phyloP scores from a whole-genome alignment of 1,140 invertebrate genomes.

The Bombus sylvicola region DNA sequence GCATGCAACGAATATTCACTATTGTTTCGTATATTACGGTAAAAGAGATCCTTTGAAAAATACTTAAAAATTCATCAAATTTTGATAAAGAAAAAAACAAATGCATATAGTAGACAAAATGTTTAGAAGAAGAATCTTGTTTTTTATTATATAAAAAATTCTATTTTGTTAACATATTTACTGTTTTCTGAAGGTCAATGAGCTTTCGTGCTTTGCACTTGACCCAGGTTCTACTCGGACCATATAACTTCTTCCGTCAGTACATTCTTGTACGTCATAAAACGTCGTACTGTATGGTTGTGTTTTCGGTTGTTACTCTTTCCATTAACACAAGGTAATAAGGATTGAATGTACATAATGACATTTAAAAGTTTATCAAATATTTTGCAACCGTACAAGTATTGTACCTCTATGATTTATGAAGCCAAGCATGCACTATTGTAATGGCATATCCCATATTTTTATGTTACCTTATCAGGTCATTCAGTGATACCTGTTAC shows the following conservation, averaged over 20 bases:
- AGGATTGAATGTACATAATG: background rate
- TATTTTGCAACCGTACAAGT: background rate
- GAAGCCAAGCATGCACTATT: background rate
- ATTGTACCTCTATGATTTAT: background rate
- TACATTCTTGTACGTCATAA: conserved; percentile 15
- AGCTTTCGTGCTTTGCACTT: conserved; percentile 29
- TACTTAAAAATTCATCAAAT: background rate
- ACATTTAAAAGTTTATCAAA: background rate
- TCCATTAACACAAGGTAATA: conserved; percentile 41
- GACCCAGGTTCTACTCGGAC: background rate
- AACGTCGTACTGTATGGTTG: conserved; percentile 44
- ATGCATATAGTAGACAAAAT: background rate
- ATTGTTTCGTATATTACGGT: background rate
- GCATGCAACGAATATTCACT: background rate
- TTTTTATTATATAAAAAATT: background rate
- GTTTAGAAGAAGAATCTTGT: no score
- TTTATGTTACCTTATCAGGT: conserved; percentile 50
- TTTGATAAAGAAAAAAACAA: background rate
- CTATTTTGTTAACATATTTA: background rate
- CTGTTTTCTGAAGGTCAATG: conserved; percentile 16
- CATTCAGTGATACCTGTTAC: conserved; percentile 39
- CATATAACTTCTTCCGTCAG: conserved; percentile 17
- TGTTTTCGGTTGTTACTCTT: conserved; percentile 13
- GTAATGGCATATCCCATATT: conserved; percentile 26
- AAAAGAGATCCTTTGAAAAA: background rate